These are phyloP conservation scores for Oikopleura dioica DNA, from an alignment of 23 tunicate genomes.

Conservation along the genomic window DNA sequence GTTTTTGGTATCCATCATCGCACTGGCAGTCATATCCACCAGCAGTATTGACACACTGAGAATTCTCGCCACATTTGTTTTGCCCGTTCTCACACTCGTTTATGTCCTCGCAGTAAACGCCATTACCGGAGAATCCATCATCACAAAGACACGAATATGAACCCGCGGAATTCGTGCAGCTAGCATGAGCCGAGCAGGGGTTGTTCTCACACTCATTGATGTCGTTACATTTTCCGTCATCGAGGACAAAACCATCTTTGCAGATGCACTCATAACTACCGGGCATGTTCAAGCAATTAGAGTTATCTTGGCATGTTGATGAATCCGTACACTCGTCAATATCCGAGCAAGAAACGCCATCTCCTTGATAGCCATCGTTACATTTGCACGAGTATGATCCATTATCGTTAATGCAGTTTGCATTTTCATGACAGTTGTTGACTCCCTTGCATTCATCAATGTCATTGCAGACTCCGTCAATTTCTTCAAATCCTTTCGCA, in stretches of 20 bases:
- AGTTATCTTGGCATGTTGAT: slow-evolving; percentile 10
- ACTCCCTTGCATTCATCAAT: slow-evolving; percentile 24
- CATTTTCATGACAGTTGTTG: slow-evolving; percentile 18
- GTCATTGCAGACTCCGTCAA: slow-evolving; percentile 16
- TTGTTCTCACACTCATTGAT: slow-evolving; percentile 23
- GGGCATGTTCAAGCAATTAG: background rate
- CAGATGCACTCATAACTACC: slow-evolving; percentile 16
- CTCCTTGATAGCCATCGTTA: slow-evolving; percentile 20
- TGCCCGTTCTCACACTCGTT: slow-evolving; percentile 19
- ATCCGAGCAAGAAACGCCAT: slow-evolving; percentile 21
- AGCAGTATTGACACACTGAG: background rate
- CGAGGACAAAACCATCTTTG: background rate
- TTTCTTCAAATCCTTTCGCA: background rate
- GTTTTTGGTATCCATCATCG: background rate
- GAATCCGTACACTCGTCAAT: slow-evolving; percentile 26
- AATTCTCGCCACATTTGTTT: background rate
- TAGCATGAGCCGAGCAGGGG: slow-evolving; percentile 19
- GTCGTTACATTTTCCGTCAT: slow-evolving; percentile 15
- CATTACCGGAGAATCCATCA: slow-evolving; percentile 25
- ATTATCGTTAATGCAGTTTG: slow-evolving; percentile 17
- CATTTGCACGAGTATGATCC: slow-evolving; percentile 21
- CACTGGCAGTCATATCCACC: background rate
- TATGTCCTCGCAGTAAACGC: slow-evolving; percentile 16
- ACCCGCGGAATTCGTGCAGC: slow-evolving; percentile 21
- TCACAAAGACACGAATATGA: slow-evolving; percentile 22